phyloP scores from a whole-genome alignment of 2,797 vertebrate genomes.

The Heteromormyrus szaboi region DNA sequence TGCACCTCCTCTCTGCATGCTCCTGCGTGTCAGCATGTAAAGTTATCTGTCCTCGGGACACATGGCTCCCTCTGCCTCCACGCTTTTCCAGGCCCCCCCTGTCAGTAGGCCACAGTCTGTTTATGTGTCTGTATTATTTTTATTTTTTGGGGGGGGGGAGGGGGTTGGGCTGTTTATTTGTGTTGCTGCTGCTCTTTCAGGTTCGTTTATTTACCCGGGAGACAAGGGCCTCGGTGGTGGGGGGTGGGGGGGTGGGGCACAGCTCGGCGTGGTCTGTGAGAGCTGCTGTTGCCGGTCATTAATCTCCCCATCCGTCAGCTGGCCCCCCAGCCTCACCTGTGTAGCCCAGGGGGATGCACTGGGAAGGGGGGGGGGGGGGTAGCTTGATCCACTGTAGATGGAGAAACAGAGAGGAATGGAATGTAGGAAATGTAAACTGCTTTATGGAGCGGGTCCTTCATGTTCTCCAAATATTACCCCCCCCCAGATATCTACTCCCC shows the following conservation, averaged over 20 bases:
- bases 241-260: not conserved
- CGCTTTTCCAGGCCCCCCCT: not conserved
- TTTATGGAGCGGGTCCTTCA: not conserved
- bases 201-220: constrained; percentile 20
- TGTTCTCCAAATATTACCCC: not conserved
- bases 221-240: not conserved
- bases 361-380: not conserved
- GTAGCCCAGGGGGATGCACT: not conserved
- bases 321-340: not conserved
- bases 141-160: not conserved
- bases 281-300: not conserved
- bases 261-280: not conserved
- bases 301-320: not conserved
- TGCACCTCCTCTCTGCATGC: not conserved
- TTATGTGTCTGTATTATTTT: not conserved
- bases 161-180: not conserved
- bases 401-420: not conserved
- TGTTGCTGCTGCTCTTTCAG: not conserved
- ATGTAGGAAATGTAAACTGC: not conserved
- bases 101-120: not conserved
- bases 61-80: not conserved
- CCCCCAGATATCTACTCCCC: not conserved
- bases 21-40: not conserved
- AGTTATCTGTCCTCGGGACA: not conserved
- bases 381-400: not conserved